These are phyloP conservation scores for Patagioenas fasciata DNA, from an alignment of 2,113 vertebrate species.

Conservation along the genomic window DNA sequence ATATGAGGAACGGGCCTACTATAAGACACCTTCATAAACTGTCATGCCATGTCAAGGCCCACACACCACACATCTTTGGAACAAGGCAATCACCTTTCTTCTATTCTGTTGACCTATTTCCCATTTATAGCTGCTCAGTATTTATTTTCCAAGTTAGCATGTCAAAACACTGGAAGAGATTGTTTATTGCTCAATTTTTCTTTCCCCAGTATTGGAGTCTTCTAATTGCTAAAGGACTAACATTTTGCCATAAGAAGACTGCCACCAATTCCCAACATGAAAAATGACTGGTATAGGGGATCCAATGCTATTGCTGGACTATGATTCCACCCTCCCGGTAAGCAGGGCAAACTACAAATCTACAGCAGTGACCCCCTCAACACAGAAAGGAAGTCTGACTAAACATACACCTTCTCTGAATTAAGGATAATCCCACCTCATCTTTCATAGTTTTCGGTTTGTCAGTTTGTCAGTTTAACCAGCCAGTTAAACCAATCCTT, in stretches of 20 bases:
- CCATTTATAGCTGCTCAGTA: background rate
- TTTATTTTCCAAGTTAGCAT: background rate
- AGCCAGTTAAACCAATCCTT: background rate
- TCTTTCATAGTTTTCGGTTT: background rate
- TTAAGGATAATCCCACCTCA: background rate
- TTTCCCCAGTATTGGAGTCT: background rate
- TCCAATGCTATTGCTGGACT: background rate
- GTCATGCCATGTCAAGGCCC: background rate
- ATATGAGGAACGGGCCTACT: background rate
- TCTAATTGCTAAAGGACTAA: background rate
- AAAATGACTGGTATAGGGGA: background rate
- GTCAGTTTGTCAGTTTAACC: background rate
- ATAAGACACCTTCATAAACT: background rate
- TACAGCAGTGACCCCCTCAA: background rate
- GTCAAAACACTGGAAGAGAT: background rate
- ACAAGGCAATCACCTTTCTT: fast-evolving
- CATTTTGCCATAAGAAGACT: background rate
- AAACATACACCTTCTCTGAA: background rate
- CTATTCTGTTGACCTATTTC: background rate
- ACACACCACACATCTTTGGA: background rate
- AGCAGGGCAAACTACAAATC: background rate
- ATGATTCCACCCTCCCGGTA: fast-evolving
- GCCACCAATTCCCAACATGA: background rate
- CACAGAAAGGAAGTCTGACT: background rate
- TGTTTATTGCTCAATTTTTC: background rate